Conservation (phyloP, 2,888 invertebrate genomes). For the Drosophila picticornis region DNA sequence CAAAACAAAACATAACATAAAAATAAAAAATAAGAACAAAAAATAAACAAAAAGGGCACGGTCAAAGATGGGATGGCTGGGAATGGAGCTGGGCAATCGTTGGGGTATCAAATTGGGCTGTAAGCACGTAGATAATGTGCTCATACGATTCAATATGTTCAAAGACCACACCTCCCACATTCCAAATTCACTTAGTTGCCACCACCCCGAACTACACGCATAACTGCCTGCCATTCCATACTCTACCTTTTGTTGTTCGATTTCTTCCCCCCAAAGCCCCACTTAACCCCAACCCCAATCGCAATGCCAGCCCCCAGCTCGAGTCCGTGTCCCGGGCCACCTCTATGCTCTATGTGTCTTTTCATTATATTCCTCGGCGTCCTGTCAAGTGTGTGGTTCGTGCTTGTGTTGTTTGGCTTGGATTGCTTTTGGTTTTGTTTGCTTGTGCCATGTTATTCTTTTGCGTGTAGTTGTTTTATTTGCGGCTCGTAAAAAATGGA, state of each 20-base stretch:
- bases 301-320: not conserved
- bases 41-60: constrained; percentile 24
- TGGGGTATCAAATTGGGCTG: constrained; percentile 82
- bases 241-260: constrained; percentile 53
- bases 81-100: constrained; percentile 60
- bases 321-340: constrained; percentile 1
- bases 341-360: constrained; percentile 39
- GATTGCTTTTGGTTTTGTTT: constrained; percentile 60
- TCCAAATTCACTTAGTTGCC: constrained; percentile 18
- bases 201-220: constrained; percentile 13
- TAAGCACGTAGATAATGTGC: constrained; percentile 82
- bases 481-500: constrained; percentile 74
- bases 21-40: constrained; percentile 13
- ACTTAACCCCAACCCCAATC: constrained; percentile 19
- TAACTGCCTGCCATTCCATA: constrained; percentile 43
- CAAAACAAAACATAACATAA: constrained; percentile 54
- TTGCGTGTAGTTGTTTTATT: constrained; percentile 69
- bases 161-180: constrained; percentile 28
- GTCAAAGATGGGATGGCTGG: constrained; percentile 15
- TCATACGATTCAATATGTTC: constrained; percentile 70
- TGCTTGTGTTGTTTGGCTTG: constrained; percentile 43
- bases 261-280: constrained; percentile 22
- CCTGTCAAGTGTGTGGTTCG: constrained; percentile 68
- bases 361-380: constrained; percentile 65
- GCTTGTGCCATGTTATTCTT: constrained; percentile 57